These are phyloP conservation scores for Ooceraea biroi DNA, from an alignment of 1,140 invertebrate species.

Conservation along the genomic window DNA sequence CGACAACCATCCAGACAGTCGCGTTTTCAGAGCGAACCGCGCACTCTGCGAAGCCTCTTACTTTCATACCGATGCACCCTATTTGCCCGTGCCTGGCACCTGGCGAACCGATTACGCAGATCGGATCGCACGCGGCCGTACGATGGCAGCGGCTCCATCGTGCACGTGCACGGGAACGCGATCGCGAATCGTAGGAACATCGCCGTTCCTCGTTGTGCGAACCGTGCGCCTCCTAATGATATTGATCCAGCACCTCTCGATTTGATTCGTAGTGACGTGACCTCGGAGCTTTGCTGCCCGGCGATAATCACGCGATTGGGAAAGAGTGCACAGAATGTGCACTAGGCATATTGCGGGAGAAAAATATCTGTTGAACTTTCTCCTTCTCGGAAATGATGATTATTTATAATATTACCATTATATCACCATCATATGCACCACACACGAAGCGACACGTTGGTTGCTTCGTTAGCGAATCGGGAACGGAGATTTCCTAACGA, in stretches of 20 bases:
- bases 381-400: neutral
- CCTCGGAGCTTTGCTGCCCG: neutral
- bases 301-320: neutral
- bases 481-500: neutral
- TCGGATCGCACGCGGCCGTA: slow-evolving; percentile 38
- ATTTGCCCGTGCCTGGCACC: slow-evolving; percentile 44
- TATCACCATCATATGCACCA: too few species aligned
- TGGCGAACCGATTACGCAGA: slow-evolving; percentile 59
- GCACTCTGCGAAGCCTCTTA: slow-evolving; percentile 52
- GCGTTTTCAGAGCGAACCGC: slow-evolving; percentile 59
- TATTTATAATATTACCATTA: neutral
- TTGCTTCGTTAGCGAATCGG: neutral
- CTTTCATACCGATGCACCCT: slow-evolving; percentile 54
- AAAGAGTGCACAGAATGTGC: neutral
- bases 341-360: neutral
- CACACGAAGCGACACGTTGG: neutral
- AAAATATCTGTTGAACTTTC: neutral
- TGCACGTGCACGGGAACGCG: slow-evolving; percentile 25
- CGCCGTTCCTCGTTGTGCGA: neutral
- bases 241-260: neutral
- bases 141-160: slow-evolving; percentile 8
- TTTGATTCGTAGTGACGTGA: neutral
- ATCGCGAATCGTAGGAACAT: slow-evolving; percentile 3
- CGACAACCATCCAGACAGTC: neutral
- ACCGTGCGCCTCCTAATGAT: slow-evolving; percentile 10